Evolutionary conservation across 1,140 invertebrate species (phyloP), one percentile per base, ranked within the genome.

Genomic region (Frieseomelitta varia): DNA sequence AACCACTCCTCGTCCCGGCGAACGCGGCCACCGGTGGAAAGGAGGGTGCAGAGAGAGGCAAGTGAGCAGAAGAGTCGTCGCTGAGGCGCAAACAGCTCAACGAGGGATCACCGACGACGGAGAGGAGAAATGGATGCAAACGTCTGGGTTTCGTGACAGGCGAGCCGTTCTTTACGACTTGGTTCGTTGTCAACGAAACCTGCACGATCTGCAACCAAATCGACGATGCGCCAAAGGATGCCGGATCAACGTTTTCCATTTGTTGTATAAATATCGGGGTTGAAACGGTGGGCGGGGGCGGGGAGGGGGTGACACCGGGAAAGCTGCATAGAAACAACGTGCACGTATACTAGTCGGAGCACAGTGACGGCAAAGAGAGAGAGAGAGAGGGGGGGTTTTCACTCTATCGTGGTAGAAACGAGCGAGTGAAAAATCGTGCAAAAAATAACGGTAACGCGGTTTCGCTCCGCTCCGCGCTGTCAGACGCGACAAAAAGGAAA

Each of bases 141-240:
- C 94, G 94, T 95, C 93, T 97, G 96, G 97, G 97, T 97, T 97
- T 97, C 97, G 97, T 93, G 97, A 96, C 95, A 96, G 95, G 96
- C 96, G 95, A 97, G 96, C 97, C 97, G 96, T 95, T 91, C 92
- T 92, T 92, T 93, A 93, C 93, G 90, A 95, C 95, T 95, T 96
- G 97, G 97, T 97, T 97, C 97, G 97, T 97, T 97, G 97, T 97
- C 97, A 97, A 97, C 97, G 97, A 97, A 97, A 97, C 97, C 97
- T 97, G 97, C 97, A 97, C 96, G 96, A 96, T 97, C 96, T 97
- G 93, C 91, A 92, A 93, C 94, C 93, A 90, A 92, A 87, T 92
- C 94, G 80, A 88, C 94, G 88, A 84, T 85, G 19, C 55, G 39
- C 53, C 74, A 74, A 47, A 19, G 72, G 21, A 27, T 72, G 19